These are phyloP conservation scores for Neodiprion fabricii DNA, from an alignment of 1,140 invertebrate species.

Conservation along the genomic window DNA sequence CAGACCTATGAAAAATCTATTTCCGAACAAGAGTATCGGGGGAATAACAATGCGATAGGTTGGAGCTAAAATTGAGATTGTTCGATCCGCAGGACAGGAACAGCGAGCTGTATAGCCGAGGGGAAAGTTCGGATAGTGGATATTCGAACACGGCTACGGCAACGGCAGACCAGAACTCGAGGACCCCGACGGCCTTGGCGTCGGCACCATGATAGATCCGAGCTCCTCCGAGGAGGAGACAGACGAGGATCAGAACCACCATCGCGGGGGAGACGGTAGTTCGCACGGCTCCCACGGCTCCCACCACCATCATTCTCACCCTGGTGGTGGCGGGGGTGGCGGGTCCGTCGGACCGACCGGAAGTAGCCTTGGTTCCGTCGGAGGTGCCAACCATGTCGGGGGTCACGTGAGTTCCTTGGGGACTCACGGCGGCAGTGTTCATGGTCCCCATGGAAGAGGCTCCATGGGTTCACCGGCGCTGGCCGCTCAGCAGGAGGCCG, in stretches of 20 bases:
- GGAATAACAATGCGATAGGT: too few species aligned
- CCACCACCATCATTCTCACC: conserved; percentile 55
- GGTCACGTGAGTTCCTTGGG: conserved; percentile 49
- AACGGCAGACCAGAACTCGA: conserved; percentile 11
- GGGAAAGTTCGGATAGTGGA: neutral
- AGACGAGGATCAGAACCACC: conserved; percentile 79
- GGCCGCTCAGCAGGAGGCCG: conserved; percentile 35
- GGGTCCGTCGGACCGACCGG: conserved; percentile 34
- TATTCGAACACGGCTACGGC: neutral
- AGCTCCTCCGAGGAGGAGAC: conserved; percentile 89
- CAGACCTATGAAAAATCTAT: too few species aligned
- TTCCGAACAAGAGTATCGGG: too few species aligned
- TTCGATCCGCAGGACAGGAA: neutral
- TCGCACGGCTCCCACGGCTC: conserved; percentile 45
- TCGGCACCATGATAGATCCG: conserved; percentile 79
- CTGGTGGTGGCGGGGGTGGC: conserved; percentile 39
- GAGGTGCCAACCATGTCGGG: conserved; percentile 59
- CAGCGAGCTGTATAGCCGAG: neutral
- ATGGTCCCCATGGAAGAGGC: conserved; percentile 54
- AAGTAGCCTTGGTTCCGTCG: conserved; percentile 50
- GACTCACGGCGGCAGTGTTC: conserved; percentile 39
- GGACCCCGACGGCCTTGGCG: conserved; percentile 34
- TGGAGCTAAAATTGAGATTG: neutral
- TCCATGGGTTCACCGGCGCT: conserved; percentile 40
- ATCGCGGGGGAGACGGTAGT: conserved; percentile 49